A percentile compares a stretch with the other conserved stretches of the same genome.
Conservation (phyloP, 2,113 vertebrate genomes). For the Camelus dromedarius region DNA sequence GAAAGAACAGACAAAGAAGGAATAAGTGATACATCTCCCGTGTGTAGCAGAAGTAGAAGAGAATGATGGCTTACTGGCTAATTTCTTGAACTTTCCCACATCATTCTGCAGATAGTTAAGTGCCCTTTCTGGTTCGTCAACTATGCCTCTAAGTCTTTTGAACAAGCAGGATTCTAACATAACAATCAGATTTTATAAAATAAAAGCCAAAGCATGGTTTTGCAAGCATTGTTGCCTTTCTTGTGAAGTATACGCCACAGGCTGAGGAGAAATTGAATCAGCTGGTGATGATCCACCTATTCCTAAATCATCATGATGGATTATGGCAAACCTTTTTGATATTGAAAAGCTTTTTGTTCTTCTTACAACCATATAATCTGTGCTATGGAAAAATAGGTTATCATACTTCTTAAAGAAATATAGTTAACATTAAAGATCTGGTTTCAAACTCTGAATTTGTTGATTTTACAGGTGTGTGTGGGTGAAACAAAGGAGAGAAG, state of each 20-base stretch:
- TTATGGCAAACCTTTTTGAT: conserved; percentile 29
- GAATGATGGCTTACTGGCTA: not conserved
- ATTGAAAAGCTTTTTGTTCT: conserved; percentile 22
- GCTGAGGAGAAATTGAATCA: conserved; percentile 43
- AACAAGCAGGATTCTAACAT: not conserved
- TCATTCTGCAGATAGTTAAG: conserved; percentile 17
- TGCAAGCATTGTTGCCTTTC: conserved; percentile 9
- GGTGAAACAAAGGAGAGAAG: not conserved
- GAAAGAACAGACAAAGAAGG: not conserved
- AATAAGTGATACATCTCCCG: not conserved
- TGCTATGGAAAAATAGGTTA: conserved; percentile 36
- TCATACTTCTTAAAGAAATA: conserved; percentile 17
- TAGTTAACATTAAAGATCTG: conserved; percentile 18
- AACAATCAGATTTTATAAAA: conserved; percentile 18
- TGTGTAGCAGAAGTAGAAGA: not conserved
- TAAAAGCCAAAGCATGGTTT: not conserved
- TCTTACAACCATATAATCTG: not conserved
- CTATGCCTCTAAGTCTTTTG: not conserved
- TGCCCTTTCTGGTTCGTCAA: not conserved
- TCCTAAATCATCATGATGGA: conserved; percentile 14
- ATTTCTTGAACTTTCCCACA: not conserved
- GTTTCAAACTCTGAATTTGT: conserved; percentile 50
- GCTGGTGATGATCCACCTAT: not conserved
- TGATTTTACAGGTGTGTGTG: not conserved
- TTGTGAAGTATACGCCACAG: not conserved